These are phyloP conservation scores for Loxodonta africana DNA, from an alignment of 2,113 vertebrate genomes.

Conservation along the genomic window DNA sequence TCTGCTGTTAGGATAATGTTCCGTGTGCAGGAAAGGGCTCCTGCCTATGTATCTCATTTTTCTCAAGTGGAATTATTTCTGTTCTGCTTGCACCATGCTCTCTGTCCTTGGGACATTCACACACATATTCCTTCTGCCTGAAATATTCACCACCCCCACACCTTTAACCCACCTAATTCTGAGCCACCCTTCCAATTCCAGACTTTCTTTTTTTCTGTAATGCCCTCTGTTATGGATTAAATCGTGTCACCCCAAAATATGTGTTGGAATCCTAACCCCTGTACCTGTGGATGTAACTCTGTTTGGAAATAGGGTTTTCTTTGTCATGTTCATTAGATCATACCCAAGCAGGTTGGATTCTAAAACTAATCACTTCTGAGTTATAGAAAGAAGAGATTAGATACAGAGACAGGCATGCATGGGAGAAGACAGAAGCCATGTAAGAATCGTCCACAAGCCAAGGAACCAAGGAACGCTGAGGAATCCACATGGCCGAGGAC, in stretches of 20 bases:
- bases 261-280: not conserved
- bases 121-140: not conserved
- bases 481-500: not conserved
- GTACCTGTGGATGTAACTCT: not conserved
- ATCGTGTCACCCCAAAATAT: not conserved
- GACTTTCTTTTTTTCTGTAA: not conserved
- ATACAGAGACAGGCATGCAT: not conserved
- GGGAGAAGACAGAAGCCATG: not conserved
- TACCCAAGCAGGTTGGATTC: not conserved
- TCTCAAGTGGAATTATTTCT: conserved; percentile 28
- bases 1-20: not conserved
- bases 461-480: not conserved
- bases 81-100: not conserved
- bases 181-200: not conserved
- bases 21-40: not conserved
- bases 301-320: not conserved
- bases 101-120: not conserved
- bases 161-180: not conserved
- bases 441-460: not conserved
- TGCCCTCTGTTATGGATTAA: not conserved
- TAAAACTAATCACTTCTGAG: not conserved
- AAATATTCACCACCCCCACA: not conserved
- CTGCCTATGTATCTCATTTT: not conserved
- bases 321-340: not conserved
- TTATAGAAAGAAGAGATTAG: not conserved